Conservation (phyloP, 2,888 invertebrate species). For the Drepanosiphum platanoidis region DNA sequence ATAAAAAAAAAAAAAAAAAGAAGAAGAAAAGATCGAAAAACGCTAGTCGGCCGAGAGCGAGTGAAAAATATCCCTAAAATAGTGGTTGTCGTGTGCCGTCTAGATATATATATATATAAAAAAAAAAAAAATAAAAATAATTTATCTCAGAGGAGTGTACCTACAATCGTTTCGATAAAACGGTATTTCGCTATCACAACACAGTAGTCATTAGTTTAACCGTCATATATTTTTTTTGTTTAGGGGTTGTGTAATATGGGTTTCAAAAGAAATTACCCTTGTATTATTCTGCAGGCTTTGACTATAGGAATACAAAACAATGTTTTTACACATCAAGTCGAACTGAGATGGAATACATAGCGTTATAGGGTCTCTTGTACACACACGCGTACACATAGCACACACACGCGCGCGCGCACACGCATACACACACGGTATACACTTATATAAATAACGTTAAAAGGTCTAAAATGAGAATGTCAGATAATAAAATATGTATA, state of each 20-base stretch:
- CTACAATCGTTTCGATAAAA: conserved; percentile 49
- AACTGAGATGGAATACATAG: conserved; percentile 9
- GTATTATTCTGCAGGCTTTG: conserved; percentile 44
- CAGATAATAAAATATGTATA: background rate
- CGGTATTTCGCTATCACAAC: conserved; percentile 58
- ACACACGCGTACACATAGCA: no score
- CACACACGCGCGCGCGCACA: no score
- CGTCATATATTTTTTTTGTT: conserved; percentile 37
- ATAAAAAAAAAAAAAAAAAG: conserved; percentile 27
- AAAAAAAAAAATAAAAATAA: conserved; percentile 4
- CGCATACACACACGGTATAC: no score
- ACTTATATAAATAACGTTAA: background rate
- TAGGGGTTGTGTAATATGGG: conserved; percentile 47
- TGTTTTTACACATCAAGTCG: conserved; percentile 30
- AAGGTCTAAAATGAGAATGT: background rate
- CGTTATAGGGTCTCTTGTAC: conserved; percentile 8
- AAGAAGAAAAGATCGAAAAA: conserved; percentile 47
- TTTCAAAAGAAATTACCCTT: conserved; percentile 57
- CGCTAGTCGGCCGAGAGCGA: background rate
- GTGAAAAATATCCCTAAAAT: conserved; percentile 24
- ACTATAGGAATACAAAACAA: conserved; percentile 40
- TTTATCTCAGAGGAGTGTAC: background rate
- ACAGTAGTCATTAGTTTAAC: conserved; percentile 50
- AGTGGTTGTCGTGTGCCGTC: conserved; percentile 55
- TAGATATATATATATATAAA: no score